phyloP scores from a whole-genome alignment of 2,888 invertebrate species.

The Papilio elwesi region DNA sequence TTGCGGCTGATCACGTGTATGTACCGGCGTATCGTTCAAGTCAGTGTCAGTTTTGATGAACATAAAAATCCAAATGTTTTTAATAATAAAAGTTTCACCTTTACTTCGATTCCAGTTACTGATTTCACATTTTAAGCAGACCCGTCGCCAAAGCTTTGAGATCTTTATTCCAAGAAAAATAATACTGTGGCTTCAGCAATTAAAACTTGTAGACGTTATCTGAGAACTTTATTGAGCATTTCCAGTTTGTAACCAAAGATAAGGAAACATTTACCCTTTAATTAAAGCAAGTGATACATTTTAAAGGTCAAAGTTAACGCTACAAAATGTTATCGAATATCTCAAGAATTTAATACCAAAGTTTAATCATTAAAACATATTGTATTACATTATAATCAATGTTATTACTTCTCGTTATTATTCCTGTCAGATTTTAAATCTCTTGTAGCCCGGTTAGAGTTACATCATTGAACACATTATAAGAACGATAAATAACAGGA shows the following conservation, averaged over 20 bases:
- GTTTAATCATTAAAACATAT: neutral
- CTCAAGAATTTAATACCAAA: neutral
- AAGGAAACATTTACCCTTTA: conserved; percentile 20
- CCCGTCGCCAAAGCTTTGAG: neutral
- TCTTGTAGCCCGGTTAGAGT: neutral
- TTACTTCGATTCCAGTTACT: neutral
- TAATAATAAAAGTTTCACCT: too few species aligned
- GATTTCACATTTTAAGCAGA: neutral
- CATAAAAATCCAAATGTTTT: too few species aligned
- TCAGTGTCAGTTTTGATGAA: too few species aligned
- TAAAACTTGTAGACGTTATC: conserved; percentile 12
- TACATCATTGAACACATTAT: neutral
- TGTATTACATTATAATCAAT: neutral
- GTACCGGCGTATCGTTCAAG: too few species aligned
- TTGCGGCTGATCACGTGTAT: too few species aligned
- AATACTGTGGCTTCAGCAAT: conserved; percentile 1
- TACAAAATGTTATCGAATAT: neutral
- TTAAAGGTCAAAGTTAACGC: conserved; percentile 4
- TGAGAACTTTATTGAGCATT: conserved; percentile 7
- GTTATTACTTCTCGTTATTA: neutral
- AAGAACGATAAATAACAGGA: neutral
- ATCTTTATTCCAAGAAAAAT: conserved; percentile 1
- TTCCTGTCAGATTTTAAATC: neutral
- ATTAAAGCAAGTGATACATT: conserved; percentile 19
- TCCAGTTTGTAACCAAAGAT: conserved; percentile 9